Evolutionary conservation across 2,888 invertebrate species (phyloP).

Genomic region (Steinernema scapterisci): DNA sequence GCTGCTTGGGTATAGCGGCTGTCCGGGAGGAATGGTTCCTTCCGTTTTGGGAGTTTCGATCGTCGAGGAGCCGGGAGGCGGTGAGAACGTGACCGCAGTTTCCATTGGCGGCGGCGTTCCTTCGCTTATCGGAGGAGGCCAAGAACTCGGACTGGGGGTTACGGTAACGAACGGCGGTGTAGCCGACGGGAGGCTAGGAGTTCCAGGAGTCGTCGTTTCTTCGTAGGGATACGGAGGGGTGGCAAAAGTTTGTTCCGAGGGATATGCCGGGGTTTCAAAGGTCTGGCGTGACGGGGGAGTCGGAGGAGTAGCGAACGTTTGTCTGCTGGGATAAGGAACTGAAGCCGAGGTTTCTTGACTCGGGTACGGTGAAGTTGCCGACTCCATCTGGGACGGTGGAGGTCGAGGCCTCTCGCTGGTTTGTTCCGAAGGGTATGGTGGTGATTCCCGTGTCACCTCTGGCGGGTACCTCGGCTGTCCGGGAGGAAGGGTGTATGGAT

Average conservation of each 20-base stretch:
- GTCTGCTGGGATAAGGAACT: slow-evolving; percentile 34
- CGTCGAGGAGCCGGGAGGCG: slow-evolving; percentile 39
- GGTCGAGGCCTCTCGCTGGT: neutral
- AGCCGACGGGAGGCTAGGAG: neutral
- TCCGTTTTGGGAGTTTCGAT: neutral
- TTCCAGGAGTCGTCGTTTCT: neutral
- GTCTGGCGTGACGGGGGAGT: slow-evolving; percentile 40
- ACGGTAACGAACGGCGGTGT: slow-evolving; percentile 7
- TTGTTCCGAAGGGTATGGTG: neutral
- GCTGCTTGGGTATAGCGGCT: neutral
- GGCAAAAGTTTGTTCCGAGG: neutral
- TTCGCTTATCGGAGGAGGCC: slow-evolving; percentile 27
- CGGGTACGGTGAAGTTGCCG: neutral
- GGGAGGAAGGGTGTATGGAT: slow-evolving; percentile 12
- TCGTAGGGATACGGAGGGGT: slow-evolving; percentile 4
- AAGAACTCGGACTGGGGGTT: slow-evolving; percentile 37
- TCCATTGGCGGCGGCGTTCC: slow-evolving; percentile 24
- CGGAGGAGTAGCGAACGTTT: slow-evolving; percentile 42
- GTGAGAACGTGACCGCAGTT: slow-evolving; percentile 38
- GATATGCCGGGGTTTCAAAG: slow-evolving; percentile 32
- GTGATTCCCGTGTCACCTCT: neutral
- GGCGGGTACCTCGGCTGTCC: slow-evolving; percentile 18
- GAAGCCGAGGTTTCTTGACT: neutral
- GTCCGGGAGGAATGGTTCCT: neutral
- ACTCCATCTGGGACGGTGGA: neutral